Conservation (phyloP, 2,113 vertebrate genomes). For the Takifugu flavidus region DNA sequence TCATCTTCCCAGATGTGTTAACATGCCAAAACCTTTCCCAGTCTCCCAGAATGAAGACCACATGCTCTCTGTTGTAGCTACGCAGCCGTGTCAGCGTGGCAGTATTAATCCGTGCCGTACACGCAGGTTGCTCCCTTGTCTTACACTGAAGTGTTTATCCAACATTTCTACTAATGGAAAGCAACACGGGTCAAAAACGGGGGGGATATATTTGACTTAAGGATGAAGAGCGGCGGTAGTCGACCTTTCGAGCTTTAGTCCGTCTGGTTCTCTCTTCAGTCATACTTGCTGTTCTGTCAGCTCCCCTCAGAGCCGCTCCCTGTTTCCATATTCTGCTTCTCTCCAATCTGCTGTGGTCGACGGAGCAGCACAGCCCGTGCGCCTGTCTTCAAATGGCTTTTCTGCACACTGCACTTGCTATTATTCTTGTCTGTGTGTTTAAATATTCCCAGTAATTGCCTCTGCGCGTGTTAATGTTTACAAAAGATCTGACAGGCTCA, state of each 20-base stretch:
- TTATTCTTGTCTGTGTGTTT: slow-evolving; percentile 57
- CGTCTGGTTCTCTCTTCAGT: slow-evolving; percentile 26
- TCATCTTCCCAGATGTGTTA: slow-evolving; percentile 47
- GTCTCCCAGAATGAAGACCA: slow-evolving; percentile 2
- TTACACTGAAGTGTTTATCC: slow-evolving; percentile 5
- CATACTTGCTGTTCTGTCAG: slow-evolving; percentile 31
- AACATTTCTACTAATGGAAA: background rate
- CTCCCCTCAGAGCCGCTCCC: slow-evolving; percentile 65
- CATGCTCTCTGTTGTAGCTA: background rate
- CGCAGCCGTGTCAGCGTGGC: slow-evolving; percentile 6
- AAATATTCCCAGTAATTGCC: slow-evolving; percentile 46
- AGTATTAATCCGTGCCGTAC: slow-evolving; percentile 39
- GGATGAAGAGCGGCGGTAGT: background rate
- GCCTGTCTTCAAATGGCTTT: slow-evolving; percentile 51
- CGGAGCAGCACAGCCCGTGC: slow-evolving; percentile 51
- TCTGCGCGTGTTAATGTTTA: slow-evolving; percentile 15
- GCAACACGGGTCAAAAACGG: background rate
- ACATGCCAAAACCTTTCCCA: slow-evolving; percentile 22
- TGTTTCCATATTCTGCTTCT: slow-evolving; percentile 61
- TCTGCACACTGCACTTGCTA: slow-evolving; percentile 49
- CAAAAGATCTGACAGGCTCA: slow-evolving; percentile 16
- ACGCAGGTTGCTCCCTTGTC: slow-evolving; percentile 35
- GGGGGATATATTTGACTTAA: background rate
- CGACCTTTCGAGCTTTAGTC: slow-evolving; percentile 35
- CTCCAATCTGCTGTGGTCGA: slow-evolving; percentile 64